Base-by-base conservation (phyloP, 1,140 invertebrate genomes). In the Ectropis grisescens region DNA sequence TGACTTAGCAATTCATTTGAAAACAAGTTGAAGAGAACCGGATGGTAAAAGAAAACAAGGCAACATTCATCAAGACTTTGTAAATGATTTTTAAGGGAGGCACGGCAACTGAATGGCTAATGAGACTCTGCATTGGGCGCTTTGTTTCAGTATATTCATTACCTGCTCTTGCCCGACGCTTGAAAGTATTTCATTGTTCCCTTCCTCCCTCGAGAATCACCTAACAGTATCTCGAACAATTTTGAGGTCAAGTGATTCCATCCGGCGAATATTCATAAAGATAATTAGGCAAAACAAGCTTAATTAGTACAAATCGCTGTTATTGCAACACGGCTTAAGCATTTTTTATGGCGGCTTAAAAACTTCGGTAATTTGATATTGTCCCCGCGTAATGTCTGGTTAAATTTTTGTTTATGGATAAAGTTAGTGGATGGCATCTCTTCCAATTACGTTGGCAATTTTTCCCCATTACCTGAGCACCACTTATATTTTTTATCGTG, bases 61-160 rank as follows among this genome's bases (percentile, higher is more conserved):
- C 37, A 50, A 50, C 48, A 61, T 61, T 61, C 52, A 59, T 61
- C 47, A 54, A 54, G 55, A 52, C 49, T 60, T 61, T 64, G 49
- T 56, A 60, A 68, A 70, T 59, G 50, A 55, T 66, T 76, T 61
- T 70, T 57, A 59, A 65, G 61, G 59, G 45, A 53, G 52, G 56
- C 58, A 64, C 65, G 54, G 52, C 47, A 33, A 60, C 45, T 57
- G 72, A 78, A 78, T 74, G 40, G 60, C 53, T 74, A 78, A 78
- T 78, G 72, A 74, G 68, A 34, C 58, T 41, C 48, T 35, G 58
- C 53, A 62, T 65, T 59, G 41, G 58, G 50, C 32, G 43, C 60
- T 72, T 78, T 75, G 66, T 78, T 72, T 50, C 57, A 55, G 57
- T 54, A 70, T 66, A 74, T 72, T 75, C 68, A 78, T 78, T 78